A percentile compares a stretch with the other conserved stretches of the same genome.
phyloP scores from a whole-genome alignment of 2,113 vertebrate genomes.

The Mustela nigripes region DNA sequence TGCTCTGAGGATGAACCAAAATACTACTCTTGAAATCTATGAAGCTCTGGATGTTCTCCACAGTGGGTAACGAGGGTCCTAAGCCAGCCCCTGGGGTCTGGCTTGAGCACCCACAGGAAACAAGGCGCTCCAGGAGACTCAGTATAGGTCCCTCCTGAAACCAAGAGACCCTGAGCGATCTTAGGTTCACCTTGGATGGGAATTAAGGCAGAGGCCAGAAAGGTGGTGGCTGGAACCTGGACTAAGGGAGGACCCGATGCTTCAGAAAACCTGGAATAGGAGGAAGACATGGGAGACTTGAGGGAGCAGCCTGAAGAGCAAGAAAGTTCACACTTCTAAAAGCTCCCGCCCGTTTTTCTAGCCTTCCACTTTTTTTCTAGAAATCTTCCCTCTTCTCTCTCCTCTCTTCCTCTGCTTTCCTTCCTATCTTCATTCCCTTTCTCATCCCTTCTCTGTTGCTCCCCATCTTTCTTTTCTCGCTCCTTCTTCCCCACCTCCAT shows the following conservation, averaged over 20 bases:
- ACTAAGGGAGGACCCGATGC: background rate
- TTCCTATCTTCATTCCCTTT: background rate
- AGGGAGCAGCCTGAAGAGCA: background rate
- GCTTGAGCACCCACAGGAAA: background rate
- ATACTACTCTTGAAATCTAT: background rate
- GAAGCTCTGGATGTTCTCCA: background rate
- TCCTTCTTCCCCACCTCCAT: slow-evolving; percentile 75
- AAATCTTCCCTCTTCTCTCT: background rate
- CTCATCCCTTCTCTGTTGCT: slow-evolving; percentile 25
- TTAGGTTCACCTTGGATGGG: background rate
- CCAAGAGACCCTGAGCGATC: background rate
- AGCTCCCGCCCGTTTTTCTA: accelerated
- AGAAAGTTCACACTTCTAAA: background rate
- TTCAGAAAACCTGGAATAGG: background rate
- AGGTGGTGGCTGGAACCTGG: accelerated
- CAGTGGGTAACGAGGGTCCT: accelerated
- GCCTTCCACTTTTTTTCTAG: background rate
- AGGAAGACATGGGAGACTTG: accelerated
- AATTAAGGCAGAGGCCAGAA: background rate
- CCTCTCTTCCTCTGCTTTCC: background rate
- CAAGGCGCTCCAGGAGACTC: background rate
- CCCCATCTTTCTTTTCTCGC: slow-evolving; percentile 80
- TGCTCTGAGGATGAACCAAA: background rate
- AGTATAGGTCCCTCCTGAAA: background rate
- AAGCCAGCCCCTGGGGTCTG: background rate